Evolutionary conservation across 2,113 vertebrate species (phyloP).

Genomic region (Tinamus guttatus): DNA sequence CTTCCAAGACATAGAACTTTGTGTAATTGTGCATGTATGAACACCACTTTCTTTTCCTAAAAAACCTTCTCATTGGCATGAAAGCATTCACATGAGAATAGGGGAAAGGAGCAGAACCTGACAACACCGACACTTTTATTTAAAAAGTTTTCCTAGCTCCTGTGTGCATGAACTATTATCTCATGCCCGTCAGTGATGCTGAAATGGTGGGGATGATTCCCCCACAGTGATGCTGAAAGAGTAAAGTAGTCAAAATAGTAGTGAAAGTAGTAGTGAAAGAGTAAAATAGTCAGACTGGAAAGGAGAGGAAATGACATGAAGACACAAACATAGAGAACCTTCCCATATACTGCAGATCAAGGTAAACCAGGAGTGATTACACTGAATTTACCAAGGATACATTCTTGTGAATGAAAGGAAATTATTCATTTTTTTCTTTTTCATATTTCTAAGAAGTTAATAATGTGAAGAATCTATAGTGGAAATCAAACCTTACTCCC

Average conservation of each 20-base stretch:
- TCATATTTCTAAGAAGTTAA: background rate
- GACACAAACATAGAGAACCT: background rate
- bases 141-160: background rate
- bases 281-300: background rate
- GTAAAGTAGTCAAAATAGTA: background rate
- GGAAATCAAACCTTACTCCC: constrained; percentile 14
- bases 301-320: background rate
- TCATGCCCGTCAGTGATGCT: background rate
- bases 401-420: background rate
- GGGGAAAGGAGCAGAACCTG: background rate
- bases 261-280: background rate
- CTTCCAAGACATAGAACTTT: background rate
- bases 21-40: background rate
- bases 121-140: accelerated
- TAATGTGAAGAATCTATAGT: background rate
- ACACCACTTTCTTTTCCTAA: background rate
- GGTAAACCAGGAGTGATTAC: background rate
- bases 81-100: accelerated
- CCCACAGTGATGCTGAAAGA: no score
- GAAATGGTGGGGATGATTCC: no score
- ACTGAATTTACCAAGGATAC: background rate
- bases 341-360: background rate
- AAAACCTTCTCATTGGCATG: background rate
- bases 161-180: background rate
- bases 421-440: background rate